Conservation (phyloP, 2,888 invertebrate species). For the Drosophila paramelanica region DNA sequence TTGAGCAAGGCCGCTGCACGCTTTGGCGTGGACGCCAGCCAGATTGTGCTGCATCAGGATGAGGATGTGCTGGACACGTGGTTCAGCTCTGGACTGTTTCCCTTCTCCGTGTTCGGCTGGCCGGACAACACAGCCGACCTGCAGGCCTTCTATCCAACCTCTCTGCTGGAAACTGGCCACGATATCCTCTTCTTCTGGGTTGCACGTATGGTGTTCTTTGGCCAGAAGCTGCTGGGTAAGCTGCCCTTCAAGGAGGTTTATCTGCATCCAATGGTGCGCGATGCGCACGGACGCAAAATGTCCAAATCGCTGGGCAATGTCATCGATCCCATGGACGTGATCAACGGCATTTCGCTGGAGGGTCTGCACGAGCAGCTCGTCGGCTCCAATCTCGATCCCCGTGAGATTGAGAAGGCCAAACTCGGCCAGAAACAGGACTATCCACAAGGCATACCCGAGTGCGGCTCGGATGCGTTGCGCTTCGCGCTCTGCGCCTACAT, state of each 20-base stretch:
- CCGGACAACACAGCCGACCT: slow-evolving; percentile 91
- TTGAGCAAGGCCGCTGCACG: slow-evolving; percentile 90
- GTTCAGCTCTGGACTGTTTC: slow-evolving; percentile 98
- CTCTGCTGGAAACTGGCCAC: slow-evolving; percentile 97
- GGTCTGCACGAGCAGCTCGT: slow-evolving; percentile 90
- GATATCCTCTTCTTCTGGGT: slow-evolving; percentile 99
- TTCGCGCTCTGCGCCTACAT: slow-evolving; percentile 96
- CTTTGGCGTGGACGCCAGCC: slow-evolving; percentile 87
- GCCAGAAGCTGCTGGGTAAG: slow-evolving; percentile 93
- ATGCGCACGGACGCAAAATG: slow-evolving; percentile 99
- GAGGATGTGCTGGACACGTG: slow-evolving; percentile 99
- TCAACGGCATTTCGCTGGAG: slow-evolving; percentile 93
- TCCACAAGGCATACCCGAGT: slow-evolving; percentile 97
- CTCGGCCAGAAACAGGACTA: slow-evolving; percentile 91
- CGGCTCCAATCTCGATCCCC: slow-evolving; percentile 93
- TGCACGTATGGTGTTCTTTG: slow-evolving; percentile 99
- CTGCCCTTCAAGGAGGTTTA: slow-evolving; percentile 97
- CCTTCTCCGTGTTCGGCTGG: slow-evolving; percentile 99
- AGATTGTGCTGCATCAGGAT: slow-evolving; percentile 90
- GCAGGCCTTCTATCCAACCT: slow-evolving; percentile 95
- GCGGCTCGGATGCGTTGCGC: slow-evolving; percentile 88
- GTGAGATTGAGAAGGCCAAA: slow-evolving; percentile 91
- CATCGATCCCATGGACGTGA: slow-evolving; percentile 98
- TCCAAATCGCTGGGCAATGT: slow-evolving; percentile 99
- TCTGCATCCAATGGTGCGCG: slow-evolving; percentile 98